phyloP scores from a whole-genome alignment of 2,888 invertebrate genomes.

The Apocheima hispidaria region DNA sequence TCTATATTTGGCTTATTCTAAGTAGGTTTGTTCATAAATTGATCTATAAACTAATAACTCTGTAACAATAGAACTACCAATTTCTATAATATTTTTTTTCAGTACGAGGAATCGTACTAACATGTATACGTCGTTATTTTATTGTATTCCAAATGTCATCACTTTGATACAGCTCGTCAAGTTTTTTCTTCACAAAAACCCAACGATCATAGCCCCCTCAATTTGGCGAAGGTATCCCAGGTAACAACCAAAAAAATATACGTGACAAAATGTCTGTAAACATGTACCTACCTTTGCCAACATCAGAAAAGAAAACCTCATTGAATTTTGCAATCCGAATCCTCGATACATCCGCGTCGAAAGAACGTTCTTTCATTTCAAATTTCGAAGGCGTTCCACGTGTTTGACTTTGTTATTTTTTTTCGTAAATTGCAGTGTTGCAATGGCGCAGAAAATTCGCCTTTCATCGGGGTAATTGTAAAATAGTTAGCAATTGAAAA shows the following conservation, averaged over 20 bases:
- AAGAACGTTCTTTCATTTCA: constrained; percentile 65
- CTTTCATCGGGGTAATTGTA: constrained; percentile 69
- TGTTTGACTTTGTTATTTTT: constrained; percentile 71
- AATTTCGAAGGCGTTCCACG: constrained; percentile 77
- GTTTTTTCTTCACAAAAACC: constrained; percentile 62
- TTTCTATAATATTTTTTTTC: not conserved
- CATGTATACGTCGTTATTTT: constrained; percentile 46
- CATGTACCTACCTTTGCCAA: constrained; percentile 78
- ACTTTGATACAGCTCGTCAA: constrained; percentile 71
- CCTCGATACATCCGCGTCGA: constrained; percentile 67
- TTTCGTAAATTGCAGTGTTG: constrained; percentile 57
- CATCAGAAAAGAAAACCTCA: constrained; percentile 64
- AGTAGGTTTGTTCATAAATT: not conserved
- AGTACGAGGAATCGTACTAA: constrained; percentile 41
- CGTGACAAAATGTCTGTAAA: constrained; percentile 86
- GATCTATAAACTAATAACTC: not conserved
- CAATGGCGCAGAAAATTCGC: constrained; percentile 73
- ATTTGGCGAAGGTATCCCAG: constrained; percentile 75
- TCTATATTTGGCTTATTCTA: too few relatives aligned
- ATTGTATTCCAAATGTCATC: constrained; percentile 71
- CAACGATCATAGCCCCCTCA: constrained; percentile 71
- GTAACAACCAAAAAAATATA: constrained; percentile 75
- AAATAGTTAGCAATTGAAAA: constrained; percentile 67
- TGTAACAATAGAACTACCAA: not conserved
- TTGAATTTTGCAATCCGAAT: constrained; percentile 69